These are phyloP conservation scores for Stomatorhinus walkeri DNA, from an alignment of 2,797 vertebrate genomes.

Conservation along the genomic window DNA sequence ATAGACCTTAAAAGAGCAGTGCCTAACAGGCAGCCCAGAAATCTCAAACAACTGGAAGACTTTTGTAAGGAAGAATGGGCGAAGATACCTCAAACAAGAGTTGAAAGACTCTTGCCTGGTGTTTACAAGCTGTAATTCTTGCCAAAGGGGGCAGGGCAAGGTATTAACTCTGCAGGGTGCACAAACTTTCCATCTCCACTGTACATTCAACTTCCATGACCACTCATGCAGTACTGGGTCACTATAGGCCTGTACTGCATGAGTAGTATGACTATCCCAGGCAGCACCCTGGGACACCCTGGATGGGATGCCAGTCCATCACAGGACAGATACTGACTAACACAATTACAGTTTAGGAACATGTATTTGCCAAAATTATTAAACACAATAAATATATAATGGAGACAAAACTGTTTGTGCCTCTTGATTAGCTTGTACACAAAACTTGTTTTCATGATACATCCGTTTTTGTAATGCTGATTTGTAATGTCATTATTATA, in stretches of 20 bases:
- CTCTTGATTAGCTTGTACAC: not conserved
- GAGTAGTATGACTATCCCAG: not conserved
- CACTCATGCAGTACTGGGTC: not conserved
- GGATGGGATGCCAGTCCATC: not conserved
- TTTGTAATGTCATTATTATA: not conserved
- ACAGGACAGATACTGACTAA: not conserved
- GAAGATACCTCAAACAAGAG: no score
- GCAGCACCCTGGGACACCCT: not conserved
- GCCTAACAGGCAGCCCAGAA: no score
- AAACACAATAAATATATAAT: not conserved
- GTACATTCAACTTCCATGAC: not conserved
- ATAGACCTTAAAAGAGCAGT: no score
- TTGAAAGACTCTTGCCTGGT: no score
- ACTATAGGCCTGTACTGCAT: not conserved
- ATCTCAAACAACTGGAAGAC: no score
- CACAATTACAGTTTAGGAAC: not conserved
- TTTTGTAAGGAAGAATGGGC: no score
- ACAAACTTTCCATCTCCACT: no score
- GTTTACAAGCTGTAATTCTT: no score
- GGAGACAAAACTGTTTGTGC: not conserved
- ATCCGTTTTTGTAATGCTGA: not conserved
- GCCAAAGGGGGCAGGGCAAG: no score
- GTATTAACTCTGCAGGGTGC: no score
- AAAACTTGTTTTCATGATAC: not conserved
- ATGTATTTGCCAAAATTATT: not conserved